Evolutionary conservation across 1,140 invertebrate species (phyloP), one percentile per base, ranked within the genome.

Genomic region (Bradynema listronoti): DNA sequence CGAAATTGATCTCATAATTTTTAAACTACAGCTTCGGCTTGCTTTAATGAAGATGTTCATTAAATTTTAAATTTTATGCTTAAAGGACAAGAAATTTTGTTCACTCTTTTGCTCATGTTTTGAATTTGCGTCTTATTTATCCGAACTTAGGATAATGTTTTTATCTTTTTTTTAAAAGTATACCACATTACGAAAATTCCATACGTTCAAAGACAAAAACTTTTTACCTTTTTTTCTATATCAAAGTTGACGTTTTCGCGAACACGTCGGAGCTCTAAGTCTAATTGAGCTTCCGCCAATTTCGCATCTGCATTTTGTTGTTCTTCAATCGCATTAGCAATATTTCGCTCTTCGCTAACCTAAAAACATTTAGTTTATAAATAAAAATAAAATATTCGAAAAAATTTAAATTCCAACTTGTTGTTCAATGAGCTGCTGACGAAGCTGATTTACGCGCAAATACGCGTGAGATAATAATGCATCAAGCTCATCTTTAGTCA

Each of bases 401-500:
- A 29, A 16, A n/a, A 24, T 4, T 49, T 14, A 1, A 5, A 32
- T 61, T 9, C 27, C 32, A n/a, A 11, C 70, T 67, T 81, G 73
- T 46, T 81, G 79, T 56, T 82, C 78, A 14, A 79, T 78, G 2
- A 83, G 49, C 65, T 82, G 80, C 30, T 78, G 77, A 66, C 82
- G 80, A 11, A 83, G 71, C 57, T 83, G 81, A 49, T 83, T 81
- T 57, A 83, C 80, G 27, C 80, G 69, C 34, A 79, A 66, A 68
- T 83, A 81, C 25, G 82, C 82, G 69, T 82, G 82, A 24, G 80
- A 80, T 1, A 60, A 11, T 4, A 45, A 29, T 62, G 24, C 9
- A 66, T 83, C 83, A 30, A 83, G 64, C 59, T 83, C 82, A 19
- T 82, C 81, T 53, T 82, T 80, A 29, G 73, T 76, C 52, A 83